Evolutionary conservation across 2,888 invertebrate genomes (phyloP), one percentile per base, ranked within the genome.

Genomic region (Brachylomia viminalis): DNA sequence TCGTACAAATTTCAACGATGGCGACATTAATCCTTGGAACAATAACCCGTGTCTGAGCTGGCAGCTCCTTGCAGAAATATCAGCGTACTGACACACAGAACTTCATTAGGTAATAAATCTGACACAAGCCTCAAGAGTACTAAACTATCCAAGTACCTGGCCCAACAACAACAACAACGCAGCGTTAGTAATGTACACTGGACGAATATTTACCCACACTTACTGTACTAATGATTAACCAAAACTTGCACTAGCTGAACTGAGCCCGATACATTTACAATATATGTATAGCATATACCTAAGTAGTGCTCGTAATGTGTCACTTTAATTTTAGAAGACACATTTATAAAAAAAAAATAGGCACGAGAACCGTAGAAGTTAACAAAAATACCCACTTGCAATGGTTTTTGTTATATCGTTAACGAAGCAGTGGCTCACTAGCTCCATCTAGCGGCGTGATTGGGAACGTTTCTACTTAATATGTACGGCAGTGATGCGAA

Each of bases 391-490:
- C 15, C 8, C 20, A 47, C 13, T 45, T 65, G 20, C 20, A 49
- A 33, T n/a, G 7, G 42, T 20, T 23, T 20, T 38, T n/a, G 52
- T 5, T 4, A 17, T 23, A 11, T 10, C 6, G n/a, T 6, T n/a
- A 67, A 33, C n/a, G 47, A 45, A 23, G n/a, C 13, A 67, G 67
- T 38, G 15, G 23, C 17, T 23, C 17, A 15, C 45, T 20, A 23
- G 30, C 61, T 38, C 30, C 33, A 79, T 33, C 77, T 77, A 49
- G 47, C 23, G 49, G 13, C 38, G 38, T 33, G 1, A n/a, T 23
- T 33, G 6, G 11, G n/a, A 54, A 54, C 15, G 4, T n/a, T n/a
- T 6, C 1, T 23, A 61, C 38, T 20, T 11, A 15, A 11, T 27
- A n/a, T n/a, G n/a, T 47, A 1, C 33, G 33, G 7, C 15, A n/a